These are phyloP conservation scores for Pyrocoelia pectoralis DNA, from an alignment of 2,888 invertebrate species.

Conservation along the genomic window DNA sequence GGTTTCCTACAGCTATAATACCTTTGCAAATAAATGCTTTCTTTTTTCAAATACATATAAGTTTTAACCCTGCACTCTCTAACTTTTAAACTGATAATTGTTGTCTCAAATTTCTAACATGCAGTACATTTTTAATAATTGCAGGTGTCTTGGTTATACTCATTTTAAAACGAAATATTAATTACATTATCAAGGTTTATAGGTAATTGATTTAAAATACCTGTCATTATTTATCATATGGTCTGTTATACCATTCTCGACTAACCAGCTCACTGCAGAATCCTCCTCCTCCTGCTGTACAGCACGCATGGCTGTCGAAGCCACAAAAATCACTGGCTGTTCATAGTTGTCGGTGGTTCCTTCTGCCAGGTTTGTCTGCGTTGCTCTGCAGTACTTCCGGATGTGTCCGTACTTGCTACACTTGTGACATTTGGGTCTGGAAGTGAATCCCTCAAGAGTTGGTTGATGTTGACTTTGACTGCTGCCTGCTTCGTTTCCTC, in stretches of 20 bases:
- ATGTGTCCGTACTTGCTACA: neutral
- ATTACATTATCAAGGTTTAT: conserved; percentile 19
- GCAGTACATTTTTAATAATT: neutral
- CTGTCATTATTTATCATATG: conserved; percentile 19
- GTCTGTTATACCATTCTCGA: conserved; percentile 23
- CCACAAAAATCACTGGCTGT: conserved; percentile 2
- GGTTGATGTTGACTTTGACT: neutral
- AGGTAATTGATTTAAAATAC: neutral
- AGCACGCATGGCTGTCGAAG: neutral
- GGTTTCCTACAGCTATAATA: too few species aligned
- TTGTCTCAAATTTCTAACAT: neutral
- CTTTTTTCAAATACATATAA: neutral
- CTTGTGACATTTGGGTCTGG: neutral
- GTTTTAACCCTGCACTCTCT: neutral
- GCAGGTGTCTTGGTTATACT: neutral
- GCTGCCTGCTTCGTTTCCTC: neutral
- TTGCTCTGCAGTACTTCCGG: neutral
- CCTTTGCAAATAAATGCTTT: too few species aligned
- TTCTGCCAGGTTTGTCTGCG: neutral
- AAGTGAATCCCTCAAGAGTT: neutral
- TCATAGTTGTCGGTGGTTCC: neutral
- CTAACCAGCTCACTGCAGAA: neutral
- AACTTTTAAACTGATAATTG: neutral
- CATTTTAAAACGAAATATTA: conserved; percentile 32
- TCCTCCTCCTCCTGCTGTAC: too few species aligned